These are phyloP conservation scores for Acanthiza pusilla DNA, from an alignment of 2,797 vertebrate genomes.

Conservation along the genomic window DNA sequence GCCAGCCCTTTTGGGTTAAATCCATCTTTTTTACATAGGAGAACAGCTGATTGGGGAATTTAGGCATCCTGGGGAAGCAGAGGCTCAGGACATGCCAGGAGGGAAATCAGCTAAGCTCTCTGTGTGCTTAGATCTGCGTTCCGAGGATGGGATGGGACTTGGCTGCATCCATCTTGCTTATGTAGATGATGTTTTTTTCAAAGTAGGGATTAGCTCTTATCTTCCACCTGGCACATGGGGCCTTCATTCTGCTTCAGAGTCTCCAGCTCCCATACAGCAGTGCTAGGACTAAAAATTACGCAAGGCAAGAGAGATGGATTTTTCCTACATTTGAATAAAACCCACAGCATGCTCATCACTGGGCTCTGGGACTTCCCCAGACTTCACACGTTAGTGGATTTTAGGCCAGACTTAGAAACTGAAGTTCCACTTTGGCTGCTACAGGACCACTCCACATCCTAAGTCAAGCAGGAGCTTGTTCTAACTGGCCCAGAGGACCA, in stretches of 20 bases:
- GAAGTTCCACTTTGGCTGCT: background rate
- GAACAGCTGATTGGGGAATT: constrained; percentile 15
- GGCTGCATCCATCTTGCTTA: constrained; percentile 22
- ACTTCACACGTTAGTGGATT: background rate
- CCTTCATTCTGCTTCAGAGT: background rate
- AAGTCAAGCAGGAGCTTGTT: background rate
- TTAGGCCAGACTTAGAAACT: background rate
- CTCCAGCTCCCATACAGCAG: background rate
- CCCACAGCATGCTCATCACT: background rate
- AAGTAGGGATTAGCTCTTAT: constrained; percentile 56
- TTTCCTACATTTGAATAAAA: background rate
- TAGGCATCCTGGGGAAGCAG: background rate
- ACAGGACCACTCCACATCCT: background rate
- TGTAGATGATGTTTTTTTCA: constrained; percentile 31
- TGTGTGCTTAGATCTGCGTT: background rate
- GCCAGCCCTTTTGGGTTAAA: background rate
- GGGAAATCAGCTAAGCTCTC: constrained; percentile 12
- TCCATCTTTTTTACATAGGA: background rate
- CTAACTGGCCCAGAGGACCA: background rate
- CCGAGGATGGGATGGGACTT: background rate
- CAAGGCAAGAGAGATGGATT: background rate
- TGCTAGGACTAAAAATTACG: background rate
- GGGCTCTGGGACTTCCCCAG: background rate
- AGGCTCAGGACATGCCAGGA: background rate
- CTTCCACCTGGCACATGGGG: constrained; percentile 50